Percentiles rank a stretch among this genome's conserved stretches.
Conservation (phyloP, 2,888 invertebrate species). For the Slavum lentiscoides region DNA sequence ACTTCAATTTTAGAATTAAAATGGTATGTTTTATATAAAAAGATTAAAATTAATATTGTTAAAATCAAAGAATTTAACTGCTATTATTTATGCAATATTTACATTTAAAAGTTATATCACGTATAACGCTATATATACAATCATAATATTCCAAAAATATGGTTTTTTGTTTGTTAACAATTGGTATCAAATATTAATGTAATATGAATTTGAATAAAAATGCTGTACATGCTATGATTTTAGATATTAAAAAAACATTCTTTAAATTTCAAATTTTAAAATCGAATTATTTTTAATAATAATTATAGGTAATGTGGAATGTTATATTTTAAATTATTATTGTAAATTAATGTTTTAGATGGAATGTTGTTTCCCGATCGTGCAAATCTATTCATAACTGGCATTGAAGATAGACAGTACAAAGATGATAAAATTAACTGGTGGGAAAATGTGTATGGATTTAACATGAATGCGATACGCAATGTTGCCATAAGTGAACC, state of each 20-base stretch:
- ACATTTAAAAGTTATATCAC: no score
- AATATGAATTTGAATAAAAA: no score
- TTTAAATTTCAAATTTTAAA: no score
- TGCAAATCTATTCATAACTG: slow-evolving; percentile 92
- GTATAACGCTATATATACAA: no score
- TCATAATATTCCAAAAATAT: no score
- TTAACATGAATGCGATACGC: slow-evolving; percentile 98
- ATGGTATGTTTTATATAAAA: not conserved
- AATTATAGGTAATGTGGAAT: no score
- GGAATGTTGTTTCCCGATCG: slow-evolving; percentile 68
- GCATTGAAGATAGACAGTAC: slow-evolving; percentile 95
- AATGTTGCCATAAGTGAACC: slow-evolving; percentile 98
- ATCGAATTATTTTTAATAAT: no score
- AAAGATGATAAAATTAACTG: slow-evolving; percentile 99
- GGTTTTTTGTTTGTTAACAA: no score
- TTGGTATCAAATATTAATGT: no score
- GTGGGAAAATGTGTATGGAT: slow-evolving; percentile 99
- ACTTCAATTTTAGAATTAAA: not conserved
- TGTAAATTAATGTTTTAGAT: slow-evolving; percentile 36
- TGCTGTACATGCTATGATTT: no score
- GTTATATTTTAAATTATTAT: slow-evolving; percentile 2
- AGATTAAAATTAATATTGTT: not conserved
- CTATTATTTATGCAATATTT: not conserved
- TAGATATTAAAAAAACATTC: no score
- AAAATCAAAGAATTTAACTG: not conserved